phyloP scores from a whole-genome alignment of 2,888 invertebrate genomes.

The Apotomis betuletana region DNA sequence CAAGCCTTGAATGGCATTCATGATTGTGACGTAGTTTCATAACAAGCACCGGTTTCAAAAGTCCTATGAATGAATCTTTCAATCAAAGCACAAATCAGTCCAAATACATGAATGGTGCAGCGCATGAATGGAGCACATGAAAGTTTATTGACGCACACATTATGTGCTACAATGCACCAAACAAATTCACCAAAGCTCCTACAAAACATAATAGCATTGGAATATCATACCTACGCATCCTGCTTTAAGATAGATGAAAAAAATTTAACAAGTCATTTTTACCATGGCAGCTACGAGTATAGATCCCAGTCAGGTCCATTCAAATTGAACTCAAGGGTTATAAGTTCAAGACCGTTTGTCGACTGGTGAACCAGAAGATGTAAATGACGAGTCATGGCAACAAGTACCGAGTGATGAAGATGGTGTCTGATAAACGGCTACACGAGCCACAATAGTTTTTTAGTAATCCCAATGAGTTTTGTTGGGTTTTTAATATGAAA shows the following conservation, averaged over 20 bases:
- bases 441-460: conserved; percentile 64
- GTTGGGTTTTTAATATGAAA: conserved; percentile 44
- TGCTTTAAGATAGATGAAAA: not conserved
- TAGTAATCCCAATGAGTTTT: conserved; percentile 62
- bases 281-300: conserved; percentile 9
- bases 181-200: not conserved
- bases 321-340: conserved; percentile 17
- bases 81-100: conserved; percentile 52
- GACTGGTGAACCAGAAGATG: conserved; percentile 27
- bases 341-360: conserved; percentile 1
- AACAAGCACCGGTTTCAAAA: conserved; percentile 23
- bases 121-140: conserved; percentile 69
- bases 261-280: not conserved
- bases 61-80: conserved; percentile 53
- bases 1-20: too few relatives aligned
- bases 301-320: conserved; percentile 14
- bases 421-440: conserved; percentile 65
- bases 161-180: conserved; percentile 40
- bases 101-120: conserved; percentile 65
- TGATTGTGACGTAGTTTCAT: not conserved
- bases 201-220: not conserved
- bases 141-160: conserved; percentile 62
- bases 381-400: conserved; percentile 64
- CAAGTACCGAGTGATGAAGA: conserved; percentile 62
- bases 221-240: not conserved